Evolutionary conservation across 2,797 vertebrate species (phyloP), one percentile per base, ranked within the genome.

Genomic region (Gallinago solitaria): DNA sequence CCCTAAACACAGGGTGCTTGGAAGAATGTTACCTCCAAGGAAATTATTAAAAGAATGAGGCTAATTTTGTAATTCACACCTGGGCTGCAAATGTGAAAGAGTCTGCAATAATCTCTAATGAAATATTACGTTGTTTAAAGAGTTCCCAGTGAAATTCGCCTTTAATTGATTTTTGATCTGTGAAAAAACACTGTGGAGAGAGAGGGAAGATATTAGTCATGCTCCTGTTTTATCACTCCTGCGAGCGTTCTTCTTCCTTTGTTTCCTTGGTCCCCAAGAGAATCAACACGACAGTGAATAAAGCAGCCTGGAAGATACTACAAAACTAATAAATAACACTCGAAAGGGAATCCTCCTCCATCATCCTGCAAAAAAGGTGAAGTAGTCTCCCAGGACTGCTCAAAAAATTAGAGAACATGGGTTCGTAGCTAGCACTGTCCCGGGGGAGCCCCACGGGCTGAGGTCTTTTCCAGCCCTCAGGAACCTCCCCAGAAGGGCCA

Each of bases 121-220:
- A 97, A 98, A 98, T 97, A 97, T 86, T 96, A 97, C 95, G 97
- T 97, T 97, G 97, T 97, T 97, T 98, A 97, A 98, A 97, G 97
- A 96, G 90, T 97, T 98, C 97, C 96, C 81, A 87, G 93, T 93
- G 96, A 98, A 98, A 98, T 97, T 97, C 24, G 10, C 71, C 96
- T 87, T 97, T 98, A 98, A 98, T 98, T 98, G 98, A 98, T 98
- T 98, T 98, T 92, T 97, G 97, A 98, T 97, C 97, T 96, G 96
- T 97, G 92, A 96, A 96, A 95, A 96, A 98, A 96, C 97, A 97
- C 95, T 77, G 24, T 6, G 9, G 76, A 82, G 95, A 97, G 93
- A 96, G 95, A 96, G 92, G 93, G 83, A 53, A 94, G 90, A 53
- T 93, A 93, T 94, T 95, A 95, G 87, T 91, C 90, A 94, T 82